Conservation (phyloP, 2,113 vertebrate species). For the Brachyistius frenatus region DNA sequence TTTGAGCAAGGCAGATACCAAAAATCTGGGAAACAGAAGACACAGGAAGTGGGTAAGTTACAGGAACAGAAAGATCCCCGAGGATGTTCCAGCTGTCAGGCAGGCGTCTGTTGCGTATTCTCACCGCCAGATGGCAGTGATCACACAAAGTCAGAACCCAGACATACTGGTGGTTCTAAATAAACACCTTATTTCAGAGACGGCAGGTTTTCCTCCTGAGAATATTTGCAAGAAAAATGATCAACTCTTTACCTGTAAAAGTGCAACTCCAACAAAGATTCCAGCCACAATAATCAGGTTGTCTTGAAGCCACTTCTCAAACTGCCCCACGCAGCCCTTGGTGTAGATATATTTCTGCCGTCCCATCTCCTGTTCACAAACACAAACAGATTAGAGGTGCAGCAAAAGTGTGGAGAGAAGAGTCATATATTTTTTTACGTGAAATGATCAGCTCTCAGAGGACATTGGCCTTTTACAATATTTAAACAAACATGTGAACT, state of each 20-base stretch:
- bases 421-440: neutral
- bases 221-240: neutral
- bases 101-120: neutral
- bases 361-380: slow-evolving; percentile 84
- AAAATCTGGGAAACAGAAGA: slow-evolving; percentile 84
- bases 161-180: neutral
- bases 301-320: slow-evolving; percentile 95
- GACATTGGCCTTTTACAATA: slow-evolving; percentile 1
- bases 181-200: neutral
- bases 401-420: neutral
- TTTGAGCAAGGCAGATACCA: slow-evolving; percentile 93
- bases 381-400: neutral
- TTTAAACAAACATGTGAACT: slow-evolving; percentile 19
- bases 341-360: slow-evolving; percentile 90
- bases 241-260: slow-evolving; percentile 88
- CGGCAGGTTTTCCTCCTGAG: neutral
- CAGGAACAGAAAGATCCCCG: neutral
- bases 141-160: slow-evolving; percentile 37
- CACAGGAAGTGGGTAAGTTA: neutral
- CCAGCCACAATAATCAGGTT: slow-evolving; percentile 91
- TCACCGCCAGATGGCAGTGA: slow-evolving; percentile 76
- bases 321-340: slow-evolving; percentile 93
- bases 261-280: slow-evolving; percentile 90
- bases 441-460: neutral
- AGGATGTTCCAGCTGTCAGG: neutral